Evolutionary conservation across 2,113 vertebrate genomes (phyloP).

Genomic region (Arizona elegans): DNA sequence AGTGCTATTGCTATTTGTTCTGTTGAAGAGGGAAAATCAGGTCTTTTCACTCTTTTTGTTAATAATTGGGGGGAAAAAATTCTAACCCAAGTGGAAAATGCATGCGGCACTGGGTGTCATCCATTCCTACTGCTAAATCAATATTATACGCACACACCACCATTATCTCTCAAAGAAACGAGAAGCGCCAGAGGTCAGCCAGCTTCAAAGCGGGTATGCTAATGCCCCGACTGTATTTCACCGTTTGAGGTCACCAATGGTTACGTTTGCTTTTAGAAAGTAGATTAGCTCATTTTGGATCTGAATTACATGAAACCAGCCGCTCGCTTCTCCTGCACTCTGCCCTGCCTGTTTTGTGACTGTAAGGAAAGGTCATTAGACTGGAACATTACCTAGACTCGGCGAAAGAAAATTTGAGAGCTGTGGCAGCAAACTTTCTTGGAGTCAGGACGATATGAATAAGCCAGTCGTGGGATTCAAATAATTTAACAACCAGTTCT

Average conservation of each 20-base stretch:
- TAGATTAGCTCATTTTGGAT: not conserved
- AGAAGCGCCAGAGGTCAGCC: not conserved
- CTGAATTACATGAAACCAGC: conserved; percentile 10
- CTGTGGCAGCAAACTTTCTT: not conserved
- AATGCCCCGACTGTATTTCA: not conserved
- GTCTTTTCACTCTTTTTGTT: not conserved
- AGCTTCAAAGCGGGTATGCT: not conserved
- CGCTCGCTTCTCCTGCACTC: not conserved
- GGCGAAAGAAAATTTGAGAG: not conserved
- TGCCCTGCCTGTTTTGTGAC: fast-evolving
- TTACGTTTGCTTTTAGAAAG: fast-evolving
- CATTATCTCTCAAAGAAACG: not conserved
- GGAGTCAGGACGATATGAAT: too few relatives aligned
- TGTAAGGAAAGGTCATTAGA: not conserved
- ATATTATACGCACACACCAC: not conserved
- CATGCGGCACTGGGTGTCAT: fast-evolving
- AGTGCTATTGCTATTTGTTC: not conserved
- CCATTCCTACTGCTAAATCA: not conserved
- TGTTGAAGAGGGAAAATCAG: fast-evolving
- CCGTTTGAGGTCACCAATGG: not conserved
- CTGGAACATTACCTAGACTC: not conserved
- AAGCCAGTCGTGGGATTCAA: not conserved
- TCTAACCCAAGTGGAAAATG: not conserved
- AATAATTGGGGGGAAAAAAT: not conserved
- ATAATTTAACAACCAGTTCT: too few relatives aligned